phyloP scores from a whole-genome alignment of 2,797 vertebrate species.

The Sebastes hopkinsi region DNA sequence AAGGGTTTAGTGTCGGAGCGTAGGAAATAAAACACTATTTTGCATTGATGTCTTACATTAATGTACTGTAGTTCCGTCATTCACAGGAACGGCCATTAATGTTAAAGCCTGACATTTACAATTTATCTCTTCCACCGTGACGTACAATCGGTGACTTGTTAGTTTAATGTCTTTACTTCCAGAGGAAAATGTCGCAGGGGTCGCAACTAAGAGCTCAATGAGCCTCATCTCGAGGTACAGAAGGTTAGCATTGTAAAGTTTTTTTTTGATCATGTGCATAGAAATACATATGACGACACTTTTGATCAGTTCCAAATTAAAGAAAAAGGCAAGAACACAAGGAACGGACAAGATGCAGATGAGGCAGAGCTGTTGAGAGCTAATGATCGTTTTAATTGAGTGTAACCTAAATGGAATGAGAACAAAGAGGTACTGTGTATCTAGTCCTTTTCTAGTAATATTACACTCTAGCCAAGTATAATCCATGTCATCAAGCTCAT shows the following conservation, averaged over 20 bases:
- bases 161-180: not conserved
- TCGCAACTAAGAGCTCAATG: not conserved
- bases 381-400: not conserved
- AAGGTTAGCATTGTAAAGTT: not conserved
- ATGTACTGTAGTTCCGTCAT: not conserved
- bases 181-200: not conserved
- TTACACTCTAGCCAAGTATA: not conserved
- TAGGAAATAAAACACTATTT: not conserved
- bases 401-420: not conserved
- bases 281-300: not conserved
- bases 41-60: slow-evolving; percentile 8
- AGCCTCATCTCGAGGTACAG: not conserved
- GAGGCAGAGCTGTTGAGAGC: not conserved
- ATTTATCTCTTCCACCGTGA: not conserved
- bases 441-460: not conserved
- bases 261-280: not conserved
- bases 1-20: slow-evolving; percentile 19
- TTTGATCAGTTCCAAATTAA: not conserved
- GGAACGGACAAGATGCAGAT: not conserved
- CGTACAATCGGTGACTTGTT: not conserved
- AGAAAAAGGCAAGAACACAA: not conserved
- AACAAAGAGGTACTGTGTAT: not conserved
- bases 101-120: not conserved
- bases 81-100: not conserved
- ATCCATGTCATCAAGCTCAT: not conserved